Percentiles rank a stretch among this genome's conserved stretches.
Conservation (phyloP, 2,113 vertebrate genomes). For the Opisthocomus hoazin region DNA sequence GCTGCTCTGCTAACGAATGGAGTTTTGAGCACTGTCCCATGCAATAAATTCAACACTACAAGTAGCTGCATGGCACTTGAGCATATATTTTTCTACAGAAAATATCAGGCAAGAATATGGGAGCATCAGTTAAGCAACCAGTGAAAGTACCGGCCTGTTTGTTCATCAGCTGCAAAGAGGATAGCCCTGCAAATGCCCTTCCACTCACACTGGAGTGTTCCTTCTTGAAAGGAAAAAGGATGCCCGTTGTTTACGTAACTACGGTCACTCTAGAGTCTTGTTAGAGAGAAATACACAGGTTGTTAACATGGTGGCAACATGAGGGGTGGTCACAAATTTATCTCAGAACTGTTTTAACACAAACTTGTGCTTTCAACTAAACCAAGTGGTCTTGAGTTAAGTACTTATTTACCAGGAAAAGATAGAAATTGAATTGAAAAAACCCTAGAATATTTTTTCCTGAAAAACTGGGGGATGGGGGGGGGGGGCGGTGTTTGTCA, state of each 20-base stretch:
- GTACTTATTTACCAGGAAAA: not conserved
- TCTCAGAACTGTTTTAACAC: not conserved
- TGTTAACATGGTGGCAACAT: not conserved
- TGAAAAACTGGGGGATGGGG: not conserved
- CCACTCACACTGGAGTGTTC: not conserved
- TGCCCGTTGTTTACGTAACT: not conserved
- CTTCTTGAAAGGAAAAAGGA: not conserved
- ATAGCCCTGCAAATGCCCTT: not conserved
- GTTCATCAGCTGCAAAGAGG: not conserved
- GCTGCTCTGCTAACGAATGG: not conserved
- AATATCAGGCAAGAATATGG: not conserved
- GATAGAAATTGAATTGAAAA: not conserved
- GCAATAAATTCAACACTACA: not conserved
- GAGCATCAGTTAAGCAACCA: fast-evolving
- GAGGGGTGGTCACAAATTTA: not conserved
- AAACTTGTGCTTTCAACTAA: not conserved
- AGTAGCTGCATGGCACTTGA: not conserved
- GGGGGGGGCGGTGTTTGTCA: fast-evolving
- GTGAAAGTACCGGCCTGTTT: not conserved
- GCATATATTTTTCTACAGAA: not conserved
- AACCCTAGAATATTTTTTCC: not conserved
- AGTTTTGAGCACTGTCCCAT: not conserved
- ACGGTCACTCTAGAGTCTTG: not conserved
- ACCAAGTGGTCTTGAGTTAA: not conserved
- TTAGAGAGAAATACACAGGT: not conserved